Conservation (phyloP, 2,888 invertebrate species). For the Poecilus cupreus region DNA sequence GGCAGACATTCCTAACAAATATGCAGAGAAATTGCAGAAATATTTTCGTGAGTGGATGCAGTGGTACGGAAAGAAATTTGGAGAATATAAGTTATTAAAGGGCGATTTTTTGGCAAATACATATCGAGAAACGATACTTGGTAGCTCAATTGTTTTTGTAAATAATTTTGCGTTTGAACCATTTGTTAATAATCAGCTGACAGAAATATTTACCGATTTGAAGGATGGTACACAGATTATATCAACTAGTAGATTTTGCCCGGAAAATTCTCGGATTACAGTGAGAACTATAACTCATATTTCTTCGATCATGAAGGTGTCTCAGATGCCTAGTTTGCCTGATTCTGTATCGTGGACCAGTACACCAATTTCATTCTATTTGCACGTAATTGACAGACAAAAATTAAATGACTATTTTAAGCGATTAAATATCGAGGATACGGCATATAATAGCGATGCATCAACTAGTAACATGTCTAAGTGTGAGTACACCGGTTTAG, state of each 20-base stretch:
- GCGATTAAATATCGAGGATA: conserved; percentile 78
- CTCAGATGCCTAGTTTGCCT: conserved; percentile 90
- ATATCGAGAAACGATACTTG: conserved; percentile 91
- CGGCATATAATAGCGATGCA: not conserved
- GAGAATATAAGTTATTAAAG: conserved; percentile 88
- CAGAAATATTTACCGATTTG: conserved; percentile 92
- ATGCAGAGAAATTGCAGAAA: conserved; percentile 90
- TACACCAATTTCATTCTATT: conserved; percentile 95
- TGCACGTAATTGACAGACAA: conserved; percentile 95
- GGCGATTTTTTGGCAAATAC: conserved; percentile 93
- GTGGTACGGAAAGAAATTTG: conserved; percentile 94
- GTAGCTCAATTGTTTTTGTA: conserved; percentile 91
- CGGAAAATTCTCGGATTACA: conserved; percentile 94
- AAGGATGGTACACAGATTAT: conserved; percentile 94
- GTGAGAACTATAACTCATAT: conserved; percentile 96
- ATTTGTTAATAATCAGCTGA: conserved; percentile 92
- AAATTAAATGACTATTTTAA: conserved; percentile 94
- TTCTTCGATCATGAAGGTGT: conserved; percentile 96
- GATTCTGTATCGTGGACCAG: conserved; percentile 99
- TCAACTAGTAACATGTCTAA: no score
- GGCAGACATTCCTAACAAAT: conserved; percentile 92
- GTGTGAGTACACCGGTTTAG: no score
- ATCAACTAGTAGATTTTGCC: conserved; percentile 96
- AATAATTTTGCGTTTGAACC: conserved; percentile 98
- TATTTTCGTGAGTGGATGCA: conserved; percentile 93